A percentile compares a stretch with the other conserved stretches of the same genome.
Evolutionary conservation across 2,888 invertebrate genomes (phyloP).

Genomic region (Lamellibrachia columna): DNA sequence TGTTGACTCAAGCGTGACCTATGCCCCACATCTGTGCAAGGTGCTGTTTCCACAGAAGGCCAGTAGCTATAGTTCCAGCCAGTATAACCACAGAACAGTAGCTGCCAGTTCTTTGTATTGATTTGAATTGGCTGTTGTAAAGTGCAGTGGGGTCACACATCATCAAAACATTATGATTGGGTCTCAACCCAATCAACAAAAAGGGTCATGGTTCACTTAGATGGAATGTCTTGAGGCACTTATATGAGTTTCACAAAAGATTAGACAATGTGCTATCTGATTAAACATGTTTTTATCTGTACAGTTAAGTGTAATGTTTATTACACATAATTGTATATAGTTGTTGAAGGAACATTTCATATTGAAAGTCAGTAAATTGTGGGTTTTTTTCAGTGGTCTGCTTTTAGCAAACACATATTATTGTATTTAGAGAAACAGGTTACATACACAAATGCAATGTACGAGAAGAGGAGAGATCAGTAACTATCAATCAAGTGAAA

Average conservation of each 20-base stretch:
- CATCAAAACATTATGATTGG: not conserved
- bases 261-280: not conserved
- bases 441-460: too few species aligned
- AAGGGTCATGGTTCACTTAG: not conserved
- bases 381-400: too few species aligned
- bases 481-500: too few species aligned
- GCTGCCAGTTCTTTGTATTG: not conserved
- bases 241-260: not conserved
- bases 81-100: not conserved
- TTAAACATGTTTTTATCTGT: not conserved
- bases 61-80: not conserved
- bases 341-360: too few species aligned
- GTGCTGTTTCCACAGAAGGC: not conserved
- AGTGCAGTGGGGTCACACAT: not conserved
- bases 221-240: not conserved
- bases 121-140: not conserved
- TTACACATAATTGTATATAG: too few species aligned
- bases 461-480: too few species aligned
- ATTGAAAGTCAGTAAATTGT: too few species aligned
- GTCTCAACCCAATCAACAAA: not conserved
- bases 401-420: too few species aligned
- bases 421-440: too few species aligned
- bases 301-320: not conserved
- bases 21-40: not conserved
- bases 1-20: constrained; percentile 9